Conservation (phyloP, 1,140 invertebrate genomes). For the Plodia interpunctella region DNA sequence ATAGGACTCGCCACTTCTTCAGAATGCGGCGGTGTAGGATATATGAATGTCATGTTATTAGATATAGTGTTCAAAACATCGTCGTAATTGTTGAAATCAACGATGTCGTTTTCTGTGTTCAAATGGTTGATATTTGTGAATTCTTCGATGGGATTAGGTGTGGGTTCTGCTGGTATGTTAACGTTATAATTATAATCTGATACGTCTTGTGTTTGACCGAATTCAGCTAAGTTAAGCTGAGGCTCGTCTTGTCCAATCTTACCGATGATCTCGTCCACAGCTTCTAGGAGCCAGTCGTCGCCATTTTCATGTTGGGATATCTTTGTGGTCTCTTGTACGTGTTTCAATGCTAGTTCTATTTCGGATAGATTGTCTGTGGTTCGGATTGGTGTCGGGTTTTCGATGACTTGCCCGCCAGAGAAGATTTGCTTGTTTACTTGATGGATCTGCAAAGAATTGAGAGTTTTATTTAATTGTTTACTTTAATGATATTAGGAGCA, state of each 20-base stretch:
- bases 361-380: constrained; percentile 23
- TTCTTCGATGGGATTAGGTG: constrained; percentile 30
- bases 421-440: constrained; percentile 50
- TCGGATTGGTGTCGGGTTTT: constrained; percentile 24
- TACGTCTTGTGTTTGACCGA: not conserved
- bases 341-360: constrained; percentile 36
- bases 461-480: no score
- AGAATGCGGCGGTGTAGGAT: constrained; percentile 49
- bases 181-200: not conserved
- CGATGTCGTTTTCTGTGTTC: constrained; percentile 14
- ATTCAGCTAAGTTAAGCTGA: not conserved
- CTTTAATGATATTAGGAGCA: no score
- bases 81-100: constrained; percentile 6
- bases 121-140: constrained; percentile 25
- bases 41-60: constrained; percentile 22
- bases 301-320: constrained; percentile 31
- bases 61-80: not conserved
- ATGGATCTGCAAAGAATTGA: constrained; percentile 36
- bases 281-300: constrained; percentile 24
- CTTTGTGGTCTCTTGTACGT: constrained; percentile 32
- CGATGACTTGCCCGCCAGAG: constrained; percentile 52
- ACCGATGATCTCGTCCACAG: constrained; percentile 33
- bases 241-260: constrained; percentile 18
- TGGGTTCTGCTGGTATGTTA: not conserved
- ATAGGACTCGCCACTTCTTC: constrained; percentile 47